Evolutionary conservation across 2,113 vertebrate genomes (phyloP).

Genomic region (Bostrychus sinensis): DNA sequence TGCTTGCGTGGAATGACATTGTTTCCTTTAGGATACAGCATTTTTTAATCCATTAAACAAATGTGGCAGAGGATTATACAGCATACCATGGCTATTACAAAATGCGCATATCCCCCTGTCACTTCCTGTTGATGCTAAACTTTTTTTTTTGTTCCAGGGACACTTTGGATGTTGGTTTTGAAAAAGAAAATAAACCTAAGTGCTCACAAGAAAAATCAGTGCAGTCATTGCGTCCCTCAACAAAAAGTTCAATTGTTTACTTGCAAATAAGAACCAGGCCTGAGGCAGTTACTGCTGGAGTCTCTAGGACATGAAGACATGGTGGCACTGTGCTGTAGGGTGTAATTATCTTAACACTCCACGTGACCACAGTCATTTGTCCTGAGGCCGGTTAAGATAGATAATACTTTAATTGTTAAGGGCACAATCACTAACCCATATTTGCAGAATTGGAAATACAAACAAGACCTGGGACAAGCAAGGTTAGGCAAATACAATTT

Average conservation of each 20-base stretch:
- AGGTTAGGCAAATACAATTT: neutral
- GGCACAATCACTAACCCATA: neutral
- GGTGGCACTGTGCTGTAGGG: neutral
- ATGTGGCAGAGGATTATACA: conserved; percentile 57
- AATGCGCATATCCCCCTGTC: conserved; percentile 45
- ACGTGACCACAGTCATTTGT: neutral
- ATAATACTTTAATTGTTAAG: neutral
- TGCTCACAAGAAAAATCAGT: neutral
- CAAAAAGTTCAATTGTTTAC: neutral
- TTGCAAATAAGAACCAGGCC: neutral
- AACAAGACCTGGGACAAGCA: neutral
- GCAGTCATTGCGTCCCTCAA: neutral
- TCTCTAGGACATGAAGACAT: conserved; percentile 7
- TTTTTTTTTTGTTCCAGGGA: conserved; percentile 28
- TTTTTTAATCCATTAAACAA: conserved; percentile 51
- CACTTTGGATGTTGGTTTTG: conserved; percentile 17
- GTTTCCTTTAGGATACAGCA: conserved; percentile 49
- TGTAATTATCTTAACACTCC: neutral
- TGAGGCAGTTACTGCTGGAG: neutral
- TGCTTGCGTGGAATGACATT: conserved; percentile 23
- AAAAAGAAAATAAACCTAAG: conserved; percentile 13
- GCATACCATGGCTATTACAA: conserved; percentile 56
- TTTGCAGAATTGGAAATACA: neutral
- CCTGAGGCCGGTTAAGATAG: neutral
- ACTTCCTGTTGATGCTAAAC: conserved; percentile 62